These are phyloP conservation scores for Takifugu ocellatus DNA, from an alignment of 2,797 vertebrate species.

Conservation along the genomic window DNA sequence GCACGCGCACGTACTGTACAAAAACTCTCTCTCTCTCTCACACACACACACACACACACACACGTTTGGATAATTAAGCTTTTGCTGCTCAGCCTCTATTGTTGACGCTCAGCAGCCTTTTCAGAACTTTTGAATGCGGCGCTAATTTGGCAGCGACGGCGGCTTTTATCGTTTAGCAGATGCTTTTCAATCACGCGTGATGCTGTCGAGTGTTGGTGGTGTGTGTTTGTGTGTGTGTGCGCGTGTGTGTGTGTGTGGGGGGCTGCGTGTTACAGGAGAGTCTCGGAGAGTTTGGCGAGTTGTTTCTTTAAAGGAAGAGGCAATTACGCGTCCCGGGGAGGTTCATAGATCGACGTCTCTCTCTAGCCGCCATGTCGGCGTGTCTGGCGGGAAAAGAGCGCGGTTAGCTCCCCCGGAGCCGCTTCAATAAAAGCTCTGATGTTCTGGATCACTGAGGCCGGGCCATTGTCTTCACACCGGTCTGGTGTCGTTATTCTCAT, in stretches of 20 bases:
- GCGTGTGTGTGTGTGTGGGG: slow-evolving; percentile 23
- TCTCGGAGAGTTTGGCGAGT: slow-evolving; percentile 61
- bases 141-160: slow-evolving; percentile 70
- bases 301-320: slow-evolving; percentile 59
- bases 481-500: slow-evolving; percentile 38
- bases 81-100: slow-evolving; percentile 74
- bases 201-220: slow-evolving; percentile 9
- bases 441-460: slow-evolving; percentile 44
- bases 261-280: slow-evolving; percentile 59
- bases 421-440: slow-evolving; percentile 66
- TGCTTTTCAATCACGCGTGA: slow-evolving; percentile 66
- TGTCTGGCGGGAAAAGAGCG: slow-evolving; percentile 62
- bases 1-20: slow-evolving; percentile 11
- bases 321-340: slow-evolving; percentile 73
- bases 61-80: slow-evolving; percentile 69
- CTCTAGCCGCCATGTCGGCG: slow-evolving; percentile 65
- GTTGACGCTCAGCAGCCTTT: slow-evolving; percentile 70
- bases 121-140: slow-evolving; percentile 74
- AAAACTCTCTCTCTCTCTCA: background rate
- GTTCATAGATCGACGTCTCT: slow-evolving; percentile 70
- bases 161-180: slow-evolving; percentile 72
- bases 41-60: slow-evolving; percentile 29
- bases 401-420: slow-evolving; percentile 56
- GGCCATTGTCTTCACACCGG: slow-evolving; percentile 45
- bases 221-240: background rate